These are phyloP conservation scores for Dorcus parallelipipedus DNA, from an alignment of 2,888 invertebrate species.

Conservation along the genomic window DNA sequence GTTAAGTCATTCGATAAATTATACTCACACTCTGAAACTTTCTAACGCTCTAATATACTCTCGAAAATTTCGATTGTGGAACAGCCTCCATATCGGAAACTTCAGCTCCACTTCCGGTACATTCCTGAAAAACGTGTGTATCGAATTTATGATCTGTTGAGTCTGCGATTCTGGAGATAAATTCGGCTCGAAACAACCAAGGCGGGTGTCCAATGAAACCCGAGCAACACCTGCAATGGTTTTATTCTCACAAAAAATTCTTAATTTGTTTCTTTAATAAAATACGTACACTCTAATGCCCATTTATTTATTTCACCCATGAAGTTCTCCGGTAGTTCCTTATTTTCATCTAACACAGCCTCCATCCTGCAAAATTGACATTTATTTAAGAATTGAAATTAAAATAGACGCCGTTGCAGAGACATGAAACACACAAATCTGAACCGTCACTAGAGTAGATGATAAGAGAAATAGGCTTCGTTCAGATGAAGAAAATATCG, in stretches of 20 bases:
- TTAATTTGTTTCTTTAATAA: not conserved
- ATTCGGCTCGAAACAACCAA: constrained; percentile 67
- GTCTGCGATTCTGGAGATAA: constrained; percentile 57
- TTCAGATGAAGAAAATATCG: too few species aligned
- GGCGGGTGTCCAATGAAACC: constrained; percentile 75
- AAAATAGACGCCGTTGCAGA: too few species aligned
- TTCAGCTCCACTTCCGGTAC: constrained; percentile 71
- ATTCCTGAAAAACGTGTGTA: constrained; percentile 74
- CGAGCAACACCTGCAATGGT: constrained; percentile 67
- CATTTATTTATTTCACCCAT: constrained; percentile 73
- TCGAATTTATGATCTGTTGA: constrained; percentile 72
- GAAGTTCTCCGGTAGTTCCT: constrained; percentile 66
- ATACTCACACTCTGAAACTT: constrained; percentile 64
- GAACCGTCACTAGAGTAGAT: too few species aligned
- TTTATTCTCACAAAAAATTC: constrained; percentile 5
- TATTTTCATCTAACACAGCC: constrained; percentile 55
- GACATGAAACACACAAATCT: too few species aligned
- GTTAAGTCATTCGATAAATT: too few species aligned
- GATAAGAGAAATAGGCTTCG: too few species aligned
- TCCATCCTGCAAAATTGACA: constrained; percentile 58
- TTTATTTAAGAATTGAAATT: too few species aligned
- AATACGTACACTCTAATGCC: constrained; percentile 75
- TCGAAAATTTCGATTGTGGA: constrained; percentile 67
- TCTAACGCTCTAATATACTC: constrained; percentile 70
- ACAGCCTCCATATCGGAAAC: constrained; percentile 72